These are phyloP conservation scores for Sycophila sp. DNA, from an alignment of 1,140 invertebrate species.

Conservation along the genomic window DNA sequence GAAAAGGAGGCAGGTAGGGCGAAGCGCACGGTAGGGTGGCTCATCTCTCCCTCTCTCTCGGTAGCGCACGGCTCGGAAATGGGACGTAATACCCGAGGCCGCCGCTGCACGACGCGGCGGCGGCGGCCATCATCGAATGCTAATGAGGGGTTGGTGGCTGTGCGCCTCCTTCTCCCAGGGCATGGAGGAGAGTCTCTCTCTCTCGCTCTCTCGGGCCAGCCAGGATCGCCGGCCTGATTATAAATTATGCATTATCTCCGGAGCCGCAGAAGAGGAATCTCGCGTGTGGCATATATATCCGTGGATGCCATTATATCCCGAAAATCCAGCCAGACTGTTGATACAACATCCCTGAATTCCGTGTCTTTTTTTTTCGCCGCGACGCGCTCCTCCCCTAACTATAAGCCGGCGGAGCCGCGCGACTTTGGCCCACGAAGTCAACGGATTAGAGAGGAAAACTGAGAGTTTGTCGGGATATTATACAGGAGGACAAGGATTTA, in stretches of 20 bases:
- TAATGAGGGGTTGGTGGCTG: constrained; percentile 65
- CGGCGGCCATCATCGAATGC: constrained; percentile 67
- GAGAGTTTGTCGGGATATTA: not conserved
- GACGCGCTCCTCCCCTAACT: constrained; percentile 19
- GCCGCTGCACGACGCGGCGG: constrained; percentile 59
- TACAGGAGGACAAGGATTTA: not conserved
- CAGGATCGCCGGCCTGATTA: constrained; percentile 62
- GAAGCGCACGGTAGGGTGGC: constrained; percentile 42
- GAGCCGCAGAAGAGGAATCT: constrained; percentile 5
- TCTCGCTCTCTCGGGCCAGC: constrained; percentile 41
- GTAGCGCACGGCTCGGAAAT: constrained; percentile 44
- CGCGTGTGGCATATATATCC: constrained; percentile 41
- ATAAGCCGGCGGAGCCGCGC: not conserved
- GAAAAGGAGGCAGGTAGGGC: constrained; percentile 23
- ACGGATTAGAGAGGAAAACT: constrained; percentile 5
- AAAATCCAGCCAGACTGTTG: constrained; percentile 50
- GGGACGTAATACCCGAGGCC: constrained; percentile 57
- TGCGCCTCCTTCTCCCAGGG: constrained; percentile 1
- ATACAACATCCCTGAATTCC: constrained; percentile 31
- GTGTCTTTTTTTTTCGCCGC: constrained; percentile 12
- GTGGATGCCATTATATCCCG: constrained; percentile 50
- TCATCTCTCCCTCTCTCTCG: too few species aligned
- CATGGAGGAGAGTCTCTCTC: constrained; percentile 35
- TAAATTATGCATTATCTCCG: constrained; percentile 68
- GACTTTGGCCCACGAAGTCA: not conserved